Conservation (phyloP, 2,888 invertebrate genomes). For the Diogma glabrata region DNA sequence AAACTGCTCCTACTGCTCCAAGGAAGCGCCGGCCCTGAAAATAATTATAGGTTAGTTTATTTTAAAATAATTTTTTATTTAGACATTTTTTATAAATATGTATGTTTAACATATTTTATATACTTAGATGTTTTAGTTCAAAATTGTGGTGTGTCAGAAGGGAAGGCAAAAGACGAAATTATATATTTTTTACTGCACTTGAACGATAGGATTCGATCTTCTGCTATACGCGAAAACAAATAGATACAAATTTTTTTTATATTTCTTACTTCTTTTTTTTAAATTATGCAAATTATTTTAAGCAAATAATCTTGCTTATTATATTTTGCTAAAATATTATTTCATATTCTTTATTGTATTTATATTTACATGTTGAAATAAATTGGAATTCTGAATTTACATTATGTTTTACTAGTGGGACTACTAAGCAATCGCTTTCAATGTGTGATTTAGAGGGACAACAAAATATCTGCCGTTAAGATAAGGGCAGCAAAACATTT, state of each 20-base stretch:
- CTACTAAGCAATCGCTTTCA: neutral
- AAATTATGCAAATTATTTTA: too few relatives aligned
- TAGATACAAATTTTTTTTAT: neutral
- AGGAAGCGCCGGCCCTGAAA: too few relatives aligned
- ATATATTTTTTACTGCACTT: neutral
- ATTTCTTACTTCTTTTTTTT: too few relatives aligned
- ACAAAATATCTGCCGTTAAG: neutral
- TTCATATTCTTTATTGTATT: too few relatives aligned
- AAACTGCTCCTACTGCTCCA: too few relatives aligned
- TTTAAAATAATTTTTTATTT: neutral
- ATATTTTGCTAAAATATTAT: too few relatives aligned
- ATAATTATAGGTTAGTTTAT: neutral
- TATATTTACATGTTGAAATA: too few relatives aligned
- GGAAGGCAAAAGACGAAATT: neutral
- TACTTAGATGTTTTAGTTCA: neutral
- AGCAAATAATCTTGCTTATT: too few relatives aligned
- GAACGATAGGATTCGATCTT: neutral
- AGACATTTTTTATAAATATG: neutral
- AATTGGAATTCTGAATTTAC: too few relatives aligned
- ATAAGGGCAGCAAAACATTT: too few relatives aligned
- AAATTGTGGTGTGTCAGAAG: neutral
- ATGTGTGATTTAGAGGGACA: neutral
- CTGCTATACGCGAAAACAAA: neutral
- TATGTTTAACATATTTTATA: neutral
- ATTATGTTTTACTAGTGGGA: too few relatives aligned